Conservation (phyloP, 2,888 invertebrate species). For the Parnassius smintheus region DNA sequence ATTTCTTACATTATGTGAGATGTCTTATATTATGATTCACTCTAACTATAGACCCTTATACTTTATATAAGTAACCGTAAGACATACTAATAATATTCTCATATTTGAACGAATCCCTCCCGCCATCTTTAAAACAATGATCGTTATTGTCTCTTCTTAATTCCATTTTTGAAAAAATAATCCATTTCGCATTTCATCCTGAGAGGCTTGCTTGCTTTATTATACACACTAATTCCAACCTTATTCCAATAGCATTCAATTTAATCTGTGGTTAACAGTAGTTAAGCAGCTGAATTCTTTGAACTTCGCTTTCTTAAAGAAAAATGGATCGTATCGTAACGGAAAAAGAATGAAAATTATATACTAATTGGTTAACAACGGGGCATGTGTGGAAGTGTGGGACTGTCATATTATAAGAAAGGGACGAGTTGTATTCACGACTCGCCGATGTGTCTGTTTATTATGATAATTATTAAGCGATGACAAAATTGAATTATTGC, state of each 20-base stretch:
- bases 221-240: conserved; percentile 39
- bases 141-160: conserved; percentile 80
- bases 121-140: conserved; percentile 80
- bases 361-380: conserved; percentile 65
- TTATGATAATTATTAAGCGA: conserved; percentile 66
- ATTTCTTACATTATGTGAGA: not conserved
- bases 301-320: conserved; percentile 47
- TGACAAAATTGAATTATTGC: conserved; percentile 62
- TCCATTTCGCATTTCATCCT: conserved; percentile 78
- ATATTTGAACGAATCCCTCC: conserved; percentile 66
- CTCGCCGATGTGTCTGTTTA: conserved; percentile 64
- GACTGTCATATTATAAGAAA: conserved; percentile 49
- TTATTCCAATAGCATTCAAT: conserved; percentile 41
- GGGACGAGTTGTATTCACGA: conserved; percentile 57
- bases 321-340: conserved; percentile 59
- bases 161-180: conserved; percentile 81
- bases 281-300: conserved; percentile 62
- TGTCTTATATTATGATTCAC: not conserved
- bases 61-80: conserved; percentile 70
- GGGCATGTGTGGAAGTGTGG: conserved; percentile 56
- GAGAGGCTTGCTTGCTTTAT: conserved; percentile 63
- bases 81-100: conserved; percentile 69
- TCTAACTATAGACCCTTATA: conserved; percentile 56
- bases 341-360: conserved; percentile 53
- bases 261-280: conserved; percentile 38